Base-by-base conservation (phyloP, 2,113 vertebrate genomes). In the Sceloporus tristichus region DNA sequence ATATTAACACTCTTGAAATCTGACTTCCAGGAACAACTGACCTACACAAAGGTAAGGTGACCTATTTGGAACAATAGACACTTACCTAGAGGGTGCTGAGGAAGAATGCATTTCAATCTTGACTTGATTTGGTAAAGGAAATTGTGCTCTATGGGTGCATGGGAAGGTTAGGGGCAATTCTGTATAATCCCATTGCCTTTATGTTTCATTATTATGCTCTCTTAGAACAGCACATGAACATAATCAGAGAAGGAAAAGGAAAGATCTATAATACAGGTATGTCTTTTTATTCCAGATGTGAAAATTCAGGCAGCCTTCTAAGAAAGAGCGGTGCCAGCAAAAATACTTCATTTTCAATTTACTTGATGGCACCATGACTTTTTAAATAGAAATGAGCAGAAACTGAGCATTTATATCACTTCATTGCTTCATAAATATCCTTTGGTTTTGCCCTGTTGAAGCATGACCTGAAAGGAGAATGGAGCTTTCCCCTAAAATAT, bases 1-100 rank as follows among this genome's bases (percentile, higher is more conserved):
- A 62, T 92, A 91, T 80, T 90, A 80, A 59, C 3, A 38, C 19
- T 34, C 25, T 70, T 54, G 2, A 16, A 48, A 71, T 79, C 34
- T 34, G 34, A 1, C 34, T 34, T 79, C 53, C 14, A 29, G 29
- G 7, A 7, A 81, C 27, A 82, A 38, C 16, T n/a, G 68, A 71
- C 42, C 7, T 34, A 4, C 29, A 53, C 23, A 21, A 68, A 71
- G 68, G 42, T 18, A 34, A 29, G 23, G 29, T 34, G 48, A 5
- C n/a, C 34, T 29, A 62, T 62, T 80, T 80, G 56, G 21, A 48
- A 80, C 29, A 59, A 80, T 38, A 48, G 23, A 40, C 21, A 76
- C 2, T 38, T 9, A 8, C 10, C 16, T 23, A 65, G 59, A 80
- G 79, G 29, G 7, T 38, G 18, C 16, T 21, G n/a, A 80, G 54